Evolutionary conservation across 1,140 invertebrate genomes (phyloP), one percentile per base, ranked within the genome.

Genomic region (Propsilocerus akamusi): DNA sequence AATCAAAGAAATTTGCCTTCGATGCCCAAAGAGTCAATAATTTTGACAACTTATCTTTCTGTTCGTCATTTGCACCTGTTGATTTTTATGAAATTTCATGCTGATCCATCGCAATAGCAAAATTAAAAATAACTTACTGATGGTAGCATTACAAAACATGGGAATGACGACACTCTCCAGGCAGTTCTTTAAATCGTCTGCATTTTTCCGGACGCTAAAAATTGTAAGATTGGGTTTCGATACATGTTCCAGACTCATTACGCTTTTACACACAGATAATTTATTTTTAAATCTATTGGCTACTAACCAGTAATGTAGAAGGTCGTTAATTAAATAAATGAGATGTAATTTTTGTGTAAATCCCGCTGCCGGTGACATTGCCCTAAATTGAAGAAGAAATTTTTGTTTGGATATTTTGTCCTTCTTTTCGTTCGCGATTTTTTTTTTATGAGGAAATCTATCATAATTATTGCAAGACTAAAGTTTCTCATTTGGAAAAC

Each of bases 291-390:
- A 28, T 51, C 51, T 57, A 51, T 52, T 52, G 63, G 26, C 8
- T 51, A 66, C 81, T 83, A 78, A 95, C 91, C 93, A 97, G 70
- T 97, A 92, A 71, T 97, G 92, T 47, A 97, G 72, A 25, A 97
- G 81, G 76, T 98, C 94, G 73, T 98, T 97, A 54, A 97, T 87
- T 59, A 97, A 75, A 71, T 98, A 98, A 65, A 97, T 94, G 62
- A 97, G 80, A 72, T 97, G 92, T 49, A 98, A 77, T 70, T 93
- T 89, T 66, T 90, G 80, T 55, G 80, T 79, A 74, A 96, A 96
- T 52, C 77, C 74, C 47, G 81, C 80, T 54, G 81, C 81, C 52
- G 76, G 74, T 59, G 81, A 74, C 57, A 83, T 80, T 52, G 86
- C 80, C 72, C 83, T 88, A 68, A 65, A 60, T 60, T 59, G 59